phyloP scores from a whole-genome alignment of 2,888 invertebrate genomes.

The Ectemnius cavifrons region DNA sequence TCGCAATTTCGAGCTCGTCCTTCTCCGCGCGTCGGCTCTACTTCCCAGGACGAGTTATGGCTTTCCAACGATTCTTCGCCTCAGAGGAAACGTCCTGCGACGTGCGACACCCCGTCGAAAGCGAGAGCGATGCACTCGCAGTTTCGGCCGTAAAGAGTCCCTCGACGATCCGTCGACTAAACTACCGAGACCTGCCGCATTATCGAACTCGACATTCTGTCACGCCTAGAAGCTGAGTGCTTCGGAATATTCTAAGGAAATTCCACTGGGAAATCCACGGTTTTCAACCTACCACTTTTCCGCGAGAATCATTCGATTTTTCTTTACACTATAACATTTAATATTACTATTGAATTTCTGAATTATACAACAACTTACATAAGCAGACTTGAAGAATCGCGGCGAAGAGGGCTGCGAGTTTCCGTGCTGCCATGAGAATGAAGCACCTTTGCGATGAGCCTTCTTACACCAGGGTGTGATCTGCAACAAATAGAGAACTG shows the following conservation, averaged over 20 bases:
- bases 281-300: too few species aligned
- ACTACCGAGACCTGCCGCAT: not conserved
- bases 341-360: too few species aligned
- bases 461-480: constrained; percentile 49
- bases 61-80: constrained; percentile 13
- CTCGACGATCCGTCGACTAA: not conserved
- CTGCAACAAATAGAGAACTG: too few species aligned
- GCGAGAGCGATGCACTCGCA: not conserved
- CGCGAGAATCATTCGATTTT: too few species aligned
- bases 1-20: constrained; percentile 29
- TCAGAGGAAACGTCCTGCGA: constrained; percentile 4
- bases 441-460: constrained; percentile 52
- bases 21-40: constrained; percentile 1
- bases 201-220: not conserved
- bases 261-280: too few species aligned
- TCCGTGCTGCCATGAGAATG: constrained; percentile 74
- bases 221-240: too few species aligned
- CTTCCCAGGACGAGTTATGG: constrained; percentile 3
- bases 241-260: too few species aligned
- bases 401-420: constrained; percentile 72
- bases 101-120: constrained; percentile 1
- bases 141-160: not conserved
- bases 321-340: too few species aligned
- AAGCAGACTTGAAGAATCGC: constrained; percentile 72
- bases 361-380: constrained; percentile 66